phyloP scores from a whole-genome alignment of 2,113 vertebrate species.

The Brachirus orientalis region DNA sequence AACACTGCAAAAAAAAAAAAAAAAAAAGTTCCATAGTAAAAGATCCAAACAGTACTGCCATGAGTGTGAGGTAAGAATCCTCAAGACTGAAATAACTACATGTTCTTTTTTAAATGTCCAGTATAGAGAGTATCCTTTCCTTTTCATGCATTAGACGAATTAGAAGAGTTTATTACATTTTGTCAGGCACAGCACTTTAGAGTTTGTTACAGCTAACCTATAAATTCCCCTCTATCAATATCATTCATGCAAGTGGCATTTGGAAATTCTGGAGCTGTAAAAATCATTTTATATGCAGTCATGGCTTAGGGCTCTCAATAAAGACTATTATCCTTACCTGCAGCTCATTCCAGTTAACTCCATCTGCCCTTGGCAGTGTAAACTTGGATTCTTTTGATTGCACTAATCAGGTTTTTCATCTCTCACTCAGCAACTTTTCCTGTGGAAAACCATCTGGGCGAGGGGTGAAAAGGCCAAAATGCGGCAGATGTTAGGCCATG shows the following conservation, averaged over 20 bases:
- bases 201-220: neutral
- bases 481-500: slow-evolving; percentile 35
- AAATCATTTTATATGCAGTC: neutral
- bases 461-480: slow-evolving; percentile 56
- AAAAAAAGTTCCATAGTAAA: neutral
- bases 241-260: neutral
- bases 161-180: neutral
- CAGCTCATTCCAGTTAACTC: slow-evolving; percentile 4
- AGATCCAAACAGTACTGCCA: neutral
- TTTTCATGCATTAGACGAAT: neutral
- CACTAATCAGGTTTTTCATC: slow-evolving; percentile 56
- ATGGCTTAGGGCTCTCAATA: slow-evolving; percentile 13
- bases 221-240: neutral
- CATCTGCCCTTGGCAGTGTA: slow-evolving; percentile 30
- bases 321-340: slow-evolving; percentile 12
- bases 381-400: slow-evolving; percentile 40
- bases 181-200: neutral
- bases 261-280: neutral
- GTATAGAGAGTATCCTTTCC: neutral
- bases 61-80: neutral
- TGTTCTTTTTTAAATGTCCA: neutral
- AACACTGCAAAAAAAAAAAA: neutral
- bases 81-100: neutral
- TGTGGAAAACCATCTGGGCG: slow-evolving; percentile 72
- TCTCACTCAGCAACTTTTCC: slow-evolving; percentile 66